Conservation (phyloP, 2,888 invertebrate genomes). For the Diaperis boleti region DNA sequence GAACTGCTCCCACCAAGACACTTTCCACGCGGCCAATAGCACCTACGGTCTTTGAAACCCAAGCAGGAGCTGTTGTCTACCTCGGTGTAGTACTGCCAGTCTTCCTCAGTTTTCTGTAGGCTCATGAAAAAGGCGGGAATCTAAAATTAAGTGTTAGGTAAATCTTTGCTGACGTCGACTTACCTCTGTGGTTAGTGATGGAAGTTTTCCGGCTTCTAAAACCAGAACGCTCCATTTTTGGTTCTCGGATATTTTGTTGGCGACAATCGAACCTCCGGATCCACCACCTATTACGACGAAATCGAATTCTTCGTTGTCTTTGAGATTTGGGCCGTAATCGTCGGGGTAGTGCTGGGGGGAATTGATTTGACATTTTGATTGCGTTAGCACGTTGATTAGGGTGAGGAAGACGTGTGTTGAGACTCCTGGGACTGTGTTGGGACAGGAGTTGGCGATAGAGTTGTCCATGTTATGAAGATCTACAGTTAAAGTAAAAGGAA, state of each 20-base stretch:
- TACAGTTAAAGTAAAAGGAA: too few species aligned
- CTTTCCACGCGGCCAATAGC: constrained; percentile 73
- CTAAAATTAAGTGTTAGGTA: constrained; percentile 52
- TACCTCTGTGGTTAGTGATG: constrained; percentile 65
- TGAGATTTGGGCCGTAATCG: constrained; percentile 48
- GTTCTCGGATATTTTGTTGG: constrained; percentile 66
- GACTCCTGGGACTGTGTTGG: constrained; percentile 61
- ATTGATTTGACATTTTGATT: constrained; percentile 63
- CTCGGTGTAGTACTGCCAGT: constrained; percentile 67
- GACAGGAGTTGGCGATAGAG: constrained; percentile 32
- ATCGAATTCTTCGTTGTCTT: constrained; percentile 62
- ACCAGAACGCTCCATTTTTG: constrained; percentile 67
- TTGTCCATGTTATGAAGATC: background rate
- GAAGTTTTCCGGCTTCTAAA: constrained; percentile 70
- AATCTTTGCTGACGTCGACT: constrained; percentile 21
- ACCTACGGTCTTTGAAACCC: constrained; percentile 59
- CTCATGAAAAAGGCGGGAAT: constrained; percentile 63
- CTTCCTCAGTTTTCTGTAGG: constrained; percentile 52
- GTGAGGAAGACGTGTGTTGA: constrained; percentile 70
- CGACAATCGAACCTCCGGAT: constrained; percentile 69
- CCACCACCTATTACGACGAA: constrained; percentile 69
- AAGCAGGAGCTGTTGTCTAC: constrained; percentile 63
- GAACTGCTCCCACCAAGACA: constrained; percentile 75
- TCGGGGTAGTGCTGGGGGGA: constrained; percentile 50
- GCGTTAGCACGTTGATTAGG: constrained; percentile 71